phyloP scores from a whole-genome alignment of 2,113 vertebrate genomes.

The Syrmaticus mikado region DNA sequence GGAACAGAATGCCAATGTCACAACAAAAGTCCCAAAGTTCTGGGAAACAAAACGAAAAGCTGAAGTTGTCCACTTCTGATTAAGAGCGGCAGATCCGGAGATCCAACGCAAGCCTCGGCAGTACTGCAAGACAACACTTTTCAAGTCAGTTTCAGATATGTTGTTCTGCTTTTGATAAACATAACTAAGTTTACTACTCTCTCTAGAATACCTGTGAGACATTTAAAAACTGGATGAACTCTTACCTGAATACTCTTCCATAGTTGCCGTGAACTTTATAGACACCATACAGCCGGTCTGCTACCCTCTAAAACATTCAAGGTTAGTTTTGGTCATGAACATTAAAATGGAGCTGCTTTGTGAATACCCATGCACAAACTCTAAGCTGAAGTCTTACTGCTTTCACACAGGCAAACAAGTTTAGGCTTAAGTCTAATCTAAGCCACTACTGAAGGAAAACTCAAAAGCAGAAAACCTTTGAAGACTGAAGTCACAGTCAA shows the following conservation, averaged over 20 bases:
- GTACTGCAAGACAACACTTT: not conserved
- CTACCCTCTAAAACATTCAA: constrained; percentile 86
- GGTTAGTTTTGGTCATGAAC: constrained; percentile 29
- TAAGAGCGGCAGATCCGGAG: not conserved
- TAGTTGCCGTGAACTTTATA: constrained; percentile 99
- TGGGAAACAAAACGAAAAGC: not conserved
- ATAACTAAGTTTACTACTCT: not conserved
- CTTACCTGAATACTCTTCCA: constrained; percentile 95
- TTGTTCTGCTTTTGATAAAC: not conserved
- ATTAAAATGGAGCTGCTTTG: not conserved
- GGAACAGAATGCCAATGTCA: not conserved
- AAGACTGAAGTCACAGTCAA: not conserved
- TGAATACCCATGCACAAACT: not conserved
- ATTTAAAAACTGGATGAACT: not conserved
- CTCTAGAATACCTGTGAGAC: not conserved
- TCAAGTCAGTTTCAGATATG: not conserved
- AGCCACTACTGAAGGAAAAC: not conserved
- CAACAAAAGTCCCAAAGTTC: not conserved
- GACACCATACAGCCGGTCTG: constrained; percentile 94
- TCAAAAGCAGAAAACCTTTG: not conserved
- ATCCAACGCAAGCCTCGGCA: not conserved
- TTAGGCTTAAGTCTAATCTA: not conserved
- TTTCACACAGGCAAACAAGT: not conserved
- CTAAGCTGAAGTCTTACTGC: not conserved
- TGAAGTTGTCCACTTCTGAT: not conserved